Evolutionary conservation across 2,888 invertebrate species (phyloP), one percentile per base, ranked within the genome.

Genomic region (Eilema griseolum): DNA sequence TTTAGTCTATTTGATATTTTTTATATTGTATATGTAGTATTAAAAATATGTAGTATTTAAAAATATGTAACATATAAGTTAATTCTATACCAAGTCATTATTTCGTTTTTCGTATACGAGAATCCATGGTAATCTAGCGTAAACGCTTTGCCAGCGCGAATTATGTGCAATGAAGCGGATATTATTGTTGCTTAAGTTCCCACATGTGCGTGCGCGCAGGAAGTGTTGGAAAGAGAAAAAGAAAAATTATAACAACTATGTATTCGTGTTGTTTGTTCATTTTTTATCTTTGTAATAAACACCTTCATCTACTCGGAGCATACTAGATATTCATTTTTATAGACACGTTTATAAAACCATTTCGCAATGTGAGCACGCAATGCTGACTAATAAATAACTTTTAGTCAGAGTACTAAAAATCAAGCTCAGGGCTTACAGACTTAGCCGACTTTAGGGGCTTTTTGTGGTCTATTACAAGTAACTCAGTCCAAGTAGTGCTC

Each of bases 81-180:
- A 41, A 41, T 16, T 41, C 0, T 41, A 41, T 41, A 16, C 16
- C 4, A 70, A 70, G 61, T 52, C 57, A 73, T 75, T 82, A 73
- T 78, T 57, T 75, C 46, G 52, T 76, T 79, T 81, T 75, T 76
- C 23, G 57, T 61, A 12, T 52, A 28, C 76, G 75, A 81, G 76
- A 82, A 74, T 70, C 60, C n/a, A 72, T 77, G 56, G 74, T 82
- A 74, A 23, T 24, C 33, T 72, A 61, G 67, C 78, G 72, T 66
- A 68, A 71, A 81, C 63, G 69, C 69, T 66, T 79, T 78, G 74
- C 67, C 61, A 69, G 62, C 65, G 75, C 70, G 72, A 78, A 74
- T 75, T 76, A 73, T 77, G 57, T 60, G 77, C 74, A 63, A 81
- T 74, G 73, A 75, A 82, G 74, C 82, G 83, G 80, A 81, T 83